Evolutionary conservation across 2,113 vertebrate genomes (phyloP), one percentile per base, ranked within the genome.

Genomic region (Sisor rabdophorus): DNA sequence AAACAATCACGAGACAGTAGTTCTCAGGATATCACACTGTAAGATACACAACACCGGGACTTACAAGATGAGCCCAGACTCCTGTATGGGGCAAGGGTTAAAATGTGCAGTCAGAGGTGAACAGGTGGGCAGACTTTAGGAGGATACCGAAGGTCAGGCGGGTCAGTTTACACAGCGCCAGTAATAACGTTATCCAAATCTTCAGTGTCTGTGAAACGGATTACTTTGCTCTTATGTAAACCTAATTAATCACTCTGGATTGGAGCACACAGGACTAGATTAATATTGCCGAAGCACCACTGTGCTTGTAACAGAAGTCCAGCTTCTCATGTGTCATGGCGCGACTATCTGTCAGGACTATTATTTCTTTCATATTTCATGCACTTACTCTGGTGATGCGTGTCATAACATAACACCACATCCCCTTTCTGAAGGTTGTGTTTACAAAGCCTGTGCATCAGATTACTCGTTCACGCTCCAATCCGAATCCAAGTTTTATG

Each of bases 381-480:
- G 3, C 81, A 54, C 53, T 78, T 85, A 79, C 30, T 63, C 32
- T 3, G 32, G 53, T 30, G 53, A 70, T 70, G 65, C 59, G 36
- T 73, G 69, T 79, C 40, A 56, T 77, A 80, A 52, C 87, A 81
- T 87, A 79, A 67, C 79, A 85, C 88, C 84, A 76, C 79, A 15
- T 85, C 84, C 79, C 19, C 16, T 70, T 60, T 36, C 26, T 40
- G 24, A 58, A 69, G 58, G 32, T 40, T 73, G 20, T 59, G 9
- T 70, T 77, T 68, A 81, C 84, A 83, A 76, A 80, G 64, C 77
- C 55, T 74, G 71, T 79, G 75, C 78, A 50, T 83, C 83, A 64
- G 82, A 82, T 89, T 86, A 83, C 83, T 63, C 69, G 85, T 76
- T 81, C 81, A 80, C 85, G 83, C 81, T 71, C 71, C 77, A 85